Evolutionary conservation across 2,797 vertebrate genomes (phyloP).

Genomic region (Pseudomugil gertrudae): DNA sequence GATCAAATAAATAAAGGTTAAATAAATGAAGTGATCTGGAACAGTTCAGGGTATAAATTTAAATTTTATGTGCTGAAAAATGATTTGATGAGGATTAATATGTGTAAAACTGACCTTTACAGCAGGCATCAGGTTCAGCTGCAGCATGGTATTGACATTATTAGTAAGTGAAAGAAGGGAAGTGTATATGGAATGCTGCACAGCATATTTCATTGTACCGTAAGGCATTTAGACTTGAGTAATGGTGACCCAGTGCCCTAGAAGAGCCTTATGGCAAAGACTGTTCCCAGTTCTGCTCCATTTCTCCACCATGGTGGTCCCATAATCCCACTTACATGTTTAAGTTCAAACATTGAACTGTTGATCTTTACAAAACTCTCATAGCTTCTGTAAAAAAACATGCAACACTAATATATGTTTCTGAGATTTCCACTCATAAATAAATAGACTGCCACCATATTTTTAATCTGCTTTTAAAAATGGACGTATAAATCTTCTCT

Average conservation of each 20-base stretch:
- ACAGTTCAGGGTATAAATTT: no score
- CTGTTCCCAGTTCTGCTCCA: background rate
- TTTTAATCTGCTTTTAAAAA: no score
- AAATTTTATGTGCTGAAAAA: background rate
- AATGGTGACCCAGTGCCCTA: background rate
- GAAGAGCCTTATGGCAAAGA: background rate
- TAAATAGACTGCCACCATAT: no score
- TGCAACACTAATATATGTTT: background rate
- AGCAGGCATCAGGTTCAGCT: background rate
- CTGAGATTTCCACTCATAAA: no score
- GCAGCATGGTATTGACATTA: background rate
- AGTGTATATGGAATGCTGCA: background rate
- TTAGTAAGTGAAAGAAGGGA: background rate
- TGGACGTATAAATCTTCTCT: no score
- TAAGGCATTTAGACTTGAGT: background rate
- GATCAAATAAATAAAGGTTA: no score
- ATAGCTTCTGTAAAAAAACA: background rate
- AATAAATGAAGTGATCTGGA: no score
- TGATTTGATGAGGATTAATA: background rate
- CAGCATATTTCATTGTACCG: background rate
- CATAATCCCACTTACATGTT: background rate
- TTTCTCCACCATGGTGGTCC: background rate
- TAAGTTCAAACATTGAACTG: background rate
- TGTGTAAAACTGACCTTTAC: background rate
- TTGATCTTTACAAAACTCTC: background rate